phyloP scores from a whole-genome alignment of 2,888 invertebrate species.

The Drosophila fungiperda region DNA sequence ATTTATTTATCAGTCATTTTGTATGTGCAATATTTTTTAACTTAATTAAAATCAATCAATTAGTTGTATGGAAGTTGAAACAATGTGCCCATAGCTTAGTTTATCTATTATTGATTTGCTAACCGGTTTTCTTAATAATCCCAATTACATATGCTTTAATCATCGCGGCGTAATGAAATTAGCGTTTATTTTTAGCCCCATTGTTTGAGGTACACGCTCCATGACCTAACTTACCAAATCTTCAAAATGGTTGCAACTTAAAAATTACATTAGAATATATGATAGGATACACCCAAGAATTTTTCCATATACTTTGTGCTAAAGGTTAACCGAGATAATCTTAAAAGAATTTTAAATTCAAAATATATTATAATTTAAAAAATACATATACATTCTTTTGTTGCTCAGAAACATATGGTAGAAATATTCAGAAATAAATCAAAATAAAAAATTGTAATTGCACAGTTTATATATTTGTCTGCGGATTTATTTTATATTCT shows the following conservation, averaged over 20 bases:
- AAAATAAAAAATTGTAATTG: background rate
- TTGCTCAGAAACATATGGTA: background rate
- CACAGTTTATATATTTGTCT: background rate
- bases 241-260: background rate
- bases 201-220: slow-evolving; percentile 59
- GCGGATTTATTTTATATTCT: background rate
- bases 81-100: slow-evolving; percentile 15
- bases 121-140: slow-evolving; percentile 60
- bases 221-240: slow-evolving; percentile 71
- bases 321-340: background rate
- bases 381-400: background rate
- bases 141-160: slow-evolving; percentile 35
- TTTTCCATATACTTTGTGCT: background rate
- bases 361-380: background rate
- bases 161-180: slow-evolving; percentile 37
- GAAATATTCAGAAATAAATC: background rate
- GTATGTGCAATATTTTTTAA: background rate
- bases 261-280: background rate
- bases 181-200: slow-evolving; percentile 62
- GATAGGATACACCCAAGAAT: background rate
- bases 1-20: slow-evolving; percentile 46
- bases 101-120: slow-evolving; percentile 45
- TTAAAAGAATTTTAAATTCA: background rate
- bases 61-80: slow-evolving; percentile 17
- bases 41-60: slow-evolving; percentile 3